These are phyloP conservation scores for Anoplophora glabripennis DNA, from an alignment of 1,140 invertebrate species.

Conservation along the genomic window DNA sequence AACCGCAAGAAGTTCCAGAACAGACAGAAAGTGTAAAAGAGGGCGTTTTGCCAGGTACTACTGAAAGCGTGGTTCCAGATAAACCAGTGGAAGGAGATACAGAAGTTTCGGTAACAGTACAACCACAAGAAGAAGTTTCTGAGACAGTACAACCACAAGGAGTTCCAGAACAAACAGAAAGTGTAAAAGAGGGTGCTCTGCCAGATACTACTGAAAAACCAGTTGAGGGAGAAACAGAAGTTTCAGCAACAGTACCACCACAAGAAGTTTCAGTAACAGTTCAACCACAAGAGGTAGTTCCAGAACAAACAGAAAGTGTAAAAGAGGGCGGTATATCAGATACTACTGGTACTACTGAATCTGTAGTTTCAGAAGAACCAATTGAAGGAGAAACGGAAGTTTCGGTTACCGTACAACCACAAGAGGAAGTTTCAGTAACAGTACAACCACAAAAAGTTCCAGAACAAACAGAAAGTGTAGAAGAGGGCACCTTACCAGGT, in stretches of 20 bases:
- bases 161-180: conserved; percentile 1
- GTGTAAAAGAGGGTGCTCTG: conserved; percentile 1
- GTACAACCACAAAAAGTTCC: conserved; percentile 18
- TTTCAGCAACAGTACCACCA: conserved; percentile 6
- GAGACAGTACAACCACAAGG: no score
- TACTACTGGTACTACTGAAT: no score
- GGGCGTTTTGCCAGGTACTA: neutral
- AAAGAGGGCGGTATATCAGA: no score
- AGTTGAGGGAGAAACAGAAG: conserved; percentile 8
- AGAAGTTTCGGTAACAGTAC: neutral
- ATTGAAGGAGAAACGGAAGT: neutral
- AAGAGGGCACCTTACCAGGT: neutral
- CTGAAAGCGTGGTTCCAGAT: neutral
- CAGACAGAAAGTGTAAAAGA: conserved; percentile 13
- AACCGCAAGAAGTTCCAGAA: conserved; percentile 24
- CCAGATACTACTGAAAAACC: neutral
- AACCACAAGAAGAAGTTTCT: neutral
- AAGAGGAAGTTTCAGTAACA: no score
- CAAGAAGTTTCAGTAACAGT: no score
- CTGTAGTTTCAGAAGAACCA: neutral
- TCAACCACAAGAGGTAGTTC: neutral
- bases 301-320: conserved; percentile 27
- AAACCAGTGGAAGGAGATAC: conserved; percentile 11
- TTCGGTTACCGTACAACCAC: neutral
- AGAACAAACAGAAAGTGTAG: conserved; percentile 23